A percentile compares a stretch with the other conserved stretches of the same genome.
phyloP scores from a whole-genome alignment of 2,888 invertebrate genomes.

The Poecilobothrus nobilitatus region DNA sequence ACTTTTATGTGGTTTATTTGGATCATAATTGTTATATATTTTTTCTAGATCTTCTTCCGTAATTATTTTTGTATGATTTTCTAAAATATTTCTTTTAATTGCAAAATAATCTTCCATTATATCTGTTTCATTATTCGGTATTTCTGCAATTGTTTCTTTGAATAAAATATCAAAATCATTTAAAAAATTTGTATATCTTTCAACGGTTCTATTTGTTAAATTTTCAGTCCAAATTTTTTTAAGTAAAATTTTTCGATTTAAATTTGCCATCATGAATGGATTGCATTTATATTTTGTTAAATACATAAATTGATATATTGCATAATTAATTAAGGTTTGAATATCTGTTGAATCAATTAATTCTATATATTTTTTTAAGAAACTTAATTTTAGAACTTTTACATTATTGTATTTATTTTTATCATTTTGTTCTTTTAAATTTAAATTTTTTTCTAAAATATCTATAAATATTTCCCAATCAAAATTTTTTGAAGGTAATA shows the following conservation, averaged over 20 bases:
- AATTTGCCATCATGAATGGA: too few relatives aligned
- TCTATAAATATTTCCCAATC: too few relatives aligned
- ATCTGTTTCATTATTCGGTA: not conserved
- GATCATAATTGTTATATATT: not conserved
- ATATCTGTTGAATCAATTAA: not conserved
- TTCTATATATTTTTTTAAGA: not conserved
- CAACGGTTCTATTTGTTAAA: not conserved
- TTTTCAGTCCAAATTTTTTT: not conserved
- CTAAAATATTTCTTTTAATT: not conserved
- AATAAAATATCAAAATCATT: not conserved
- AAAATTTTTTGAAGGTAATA: too few relatives aligned
- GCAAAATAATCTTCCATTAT: too few relatives aligned
- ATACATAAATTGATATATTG: not conserved
- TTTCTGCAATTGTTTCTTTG: not conserved
- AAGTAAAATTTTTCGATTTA: not conserved
- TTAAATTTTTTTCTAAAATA: too few relatives aligned
- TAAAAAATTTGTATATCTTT: not conserved
- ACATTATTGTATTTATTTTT: too few relatives aligned
- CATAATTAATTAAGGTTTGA: not conserved
- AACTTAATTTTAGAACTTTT: not conserved
- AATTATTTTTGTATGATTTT: not conserved
- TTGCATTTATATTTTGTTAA: not conserved
- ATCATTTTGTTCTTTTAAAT: too few relatives aligned
- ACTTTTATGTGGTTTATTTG: not conserved
- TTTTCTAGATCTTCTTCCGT: not conserved